Percentiles rank a stretch among this genome's conserved stretches.
Evolutionary conservation across 2,888 invertebrate genomes (phyloP).

Genomic region (Meganola albula): DNA sequence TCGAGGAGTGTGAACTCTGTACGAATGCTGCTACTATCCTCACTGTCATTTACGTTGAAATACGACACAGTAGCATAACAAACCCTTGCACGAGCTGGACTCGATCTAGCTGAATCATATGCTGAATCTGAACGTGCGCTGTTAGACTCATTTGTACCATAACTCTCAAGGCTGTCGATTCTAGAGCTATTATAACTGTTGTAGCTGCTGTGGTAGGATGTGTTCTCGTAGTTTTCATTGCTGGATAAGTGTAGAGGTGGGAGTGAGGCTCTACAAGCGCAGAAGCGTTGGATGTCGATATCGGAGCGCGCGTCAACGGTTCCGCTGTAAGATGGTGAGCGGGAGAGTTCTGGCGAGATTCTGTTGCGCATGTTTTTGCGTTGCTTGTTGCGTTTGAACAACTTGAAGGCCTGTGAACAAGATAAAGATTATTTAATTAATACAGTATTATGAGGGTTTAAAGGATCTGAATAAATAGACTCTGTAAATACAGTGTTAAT

Average conservation of each 20-base stretch:
- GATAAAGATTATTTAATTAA: constrained; percentile 12
- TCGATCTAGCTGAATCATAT: constrained; percentile 62
- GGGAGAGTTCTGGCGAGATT: constrained; percentile 56
- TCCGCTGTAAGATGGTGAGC: constrained; percentile 61
- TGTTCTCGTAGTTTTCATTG: constrained; percentile 49
- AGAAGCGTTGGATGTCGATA: constrained; percentile 60
- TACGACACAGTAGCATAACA: constrained; percentile 68
- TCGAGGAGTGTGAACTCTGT: constrained; percentile 68
- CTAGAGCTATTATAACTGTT: constrained; percentile 57
- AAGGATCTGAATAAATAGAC: too few relatives aligned
- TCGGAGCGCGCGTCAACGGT: constrained; percentile 65
- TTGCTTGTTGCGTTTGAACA: constrained; percentile 59
- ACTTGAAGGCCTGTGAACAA: constrained; percentile 61
- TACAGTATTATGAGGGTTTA: too few relatives aligned
- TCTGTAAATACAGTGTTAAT: too few relatives aligned
- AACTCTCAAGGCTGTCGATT: constrained; percentile 50
- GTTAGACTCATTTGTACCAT: constrained; percentile 45
- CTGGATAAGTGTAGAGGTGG: constrained; percentile 40
- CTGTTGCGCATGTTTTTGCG: constrained; percentile 56
- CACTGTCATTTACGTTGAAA: constrained; percentile 66
- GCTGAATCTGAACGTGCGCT: constrained; percentile 57
- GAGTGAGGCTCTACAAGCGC: constrained; percentile 56
- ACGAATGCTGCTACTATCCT: constrained; percentile 65
- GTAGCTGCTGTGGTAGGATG: constrained; percentile 50
- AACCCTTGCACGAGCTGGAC: constrained; percentile 48